A percentile compares a stretch with the other conserved stretches of the same genome.
Evolutionary conservation across 2,888 invertebrate genomes (phyloP).

Genomic region (Tuberolachnus salignus): DNA sequence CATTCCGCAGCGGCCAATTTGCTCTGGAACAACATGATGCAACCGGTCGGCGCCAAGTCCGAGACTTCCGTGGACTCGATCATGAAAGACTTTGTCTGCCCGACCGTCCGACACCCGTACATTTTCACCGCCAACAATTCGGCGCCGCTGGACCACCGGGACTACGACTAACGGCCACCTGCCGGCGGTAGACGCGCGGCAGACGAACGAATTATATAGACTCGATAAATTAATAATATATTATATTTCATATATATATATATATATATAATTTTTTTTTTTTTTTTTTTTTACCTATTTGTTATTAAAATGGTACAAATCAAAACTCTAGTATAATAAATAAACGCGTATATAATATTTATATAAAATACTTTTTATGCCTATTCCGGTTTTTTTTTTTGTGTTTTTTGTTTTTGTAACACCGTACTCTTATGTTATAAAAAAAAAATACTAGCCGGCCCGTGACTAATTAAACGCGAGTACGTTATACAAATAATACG

Average conservation of each 20-base stretch:
- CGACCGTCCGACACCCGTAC: slow-evolving; percentile 68
- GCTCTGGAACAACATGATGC: slow-evolving; percentile 75
- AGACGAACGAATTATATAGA: neutral
- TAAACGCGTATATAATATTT: too few relatives aligned
- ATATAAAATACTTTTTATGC: too few relatives aligned
- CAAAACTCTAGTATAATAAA: neutral
- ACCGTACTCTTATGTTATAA: too few relatives aligned
- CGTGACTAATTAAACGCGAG: too few relatives aligned
- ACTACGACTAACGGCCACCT: neutral
- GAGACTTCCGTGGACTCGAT: slow-evolving; percentile 67
- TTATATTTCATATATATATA: neutral
- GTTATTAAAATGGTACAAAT: slow-evolving; percentile 18
- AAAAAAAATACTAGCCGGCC: too few relatives aligned
- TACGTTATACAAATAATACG: too few relatives aligned
- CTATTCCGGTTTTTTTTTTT: too few relatives aligned
- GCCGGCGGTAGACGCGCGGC: neutral
- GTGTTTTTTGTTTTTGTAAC: too few relatives aligned
- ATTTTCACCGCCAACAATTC: slow-evolving; percentile 67
- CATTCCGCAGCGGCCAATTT: slow-evolving; percentile 70
- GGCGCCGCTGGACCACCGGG: slow-evolving; percentile 28
- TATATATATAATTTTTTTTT: slow-evolving; percentile 1
- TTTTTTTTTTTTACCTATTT: neutral
- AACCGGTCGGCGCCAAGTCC: slow-evolving; percentile 73
- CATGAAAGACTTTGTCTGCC: slow-evolving; percentile 70
- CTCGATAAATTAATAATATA: too few relatives aligned